Evolutionary conservation across 2,888 invertebrate genomes (phyloP).

Genomic region (Colletes collaris): DNA sequence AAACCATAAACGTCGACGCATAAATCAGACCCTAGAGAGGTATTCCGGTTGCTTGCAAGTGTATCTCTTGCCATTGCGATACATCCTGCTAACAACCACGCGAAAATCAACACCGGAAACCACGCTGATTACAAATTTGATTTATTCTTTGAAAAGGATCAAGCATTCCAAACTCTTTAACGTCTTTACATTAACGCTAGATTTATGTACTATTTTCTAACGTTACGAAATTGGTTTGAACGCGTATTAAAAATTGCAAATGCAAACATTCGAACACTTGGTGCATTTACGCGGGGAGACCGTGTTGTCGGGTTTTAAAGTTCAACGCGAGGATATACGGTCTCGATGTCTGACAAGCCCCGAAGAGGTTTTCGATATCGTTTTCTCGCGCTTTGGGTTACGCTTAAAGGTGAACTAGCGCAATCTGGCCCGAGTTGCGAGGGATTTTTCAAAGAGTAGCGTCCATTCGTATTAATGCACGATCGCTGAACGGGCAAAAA

Average conservation of each 20-base stretch:
- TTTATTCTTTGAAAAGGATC: constrained; percentile 6
- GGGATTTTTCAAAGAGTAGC: neutral
- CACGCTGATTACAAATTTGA: constrained; percentile 36
- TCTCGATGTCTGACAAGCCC: constrained; percentile 17
- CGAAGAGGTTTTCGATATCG: neutral
- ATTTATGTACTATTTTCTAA: no score
- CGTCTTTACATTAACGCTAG: no score
- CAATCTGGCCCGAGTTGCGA: neutral
- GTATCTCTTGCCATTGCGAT: constrained; percentile 5
- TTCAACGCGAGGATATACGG: constrained; percentile 17
- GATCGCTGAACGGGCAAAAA: constrained; percentile 5
- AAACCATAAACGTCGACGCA: constrained; percentile 71
- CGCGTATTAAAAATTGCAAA: no score
- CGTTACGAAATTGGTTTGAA: no score
- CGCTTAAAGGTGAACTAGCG: neutral
- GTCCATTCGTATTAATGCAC: constrained; percentile 21
- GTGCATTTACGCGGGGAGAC: no score
- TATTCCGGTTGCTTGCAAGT: neutral
- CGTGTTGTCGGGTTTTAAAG: constrained; percentile 21
- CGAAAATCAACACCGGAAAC: constrained; percentile 5
- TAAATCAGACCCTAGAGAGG: constrained; percentile 65
- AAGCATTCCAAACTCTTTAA: no score
- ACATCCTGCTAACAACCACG: neutral
- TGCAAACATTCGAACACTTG: no score
- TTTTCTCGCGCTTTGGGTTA: neutral